A percentile compares a stretch with the other conserved stretches of the same genome.
Conservation (phyloP, 2,113 vertebrate species). For the Sisor rabdophorus region DNA sequence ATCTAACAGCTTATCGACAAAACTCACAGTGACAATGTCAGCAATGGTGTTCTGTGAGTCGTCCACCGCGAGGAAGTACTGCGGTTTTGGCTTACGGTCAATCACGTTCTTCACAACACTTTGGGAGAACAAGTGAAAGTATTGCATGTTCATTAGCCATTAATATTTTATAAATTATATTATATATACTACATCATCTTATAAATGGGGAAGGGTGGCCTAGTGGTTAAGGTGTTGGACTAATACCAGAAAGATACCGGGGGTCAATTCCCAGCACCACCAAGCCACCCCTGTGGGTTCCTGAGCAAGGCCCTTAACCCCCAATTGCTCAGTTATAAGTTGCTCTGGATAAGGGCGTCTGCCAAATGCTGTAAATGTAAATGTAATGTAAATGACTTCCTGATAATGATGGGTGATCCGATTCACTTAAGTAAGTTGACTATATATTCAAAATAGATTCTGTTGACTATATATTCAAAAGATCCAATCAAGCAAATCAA, state of each 20-base stretch:
- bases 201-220: too few species aligned
- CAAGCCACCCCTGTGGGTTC: too few species aligned
- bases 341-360: too few species aligned
- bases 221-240: too few species aligned
- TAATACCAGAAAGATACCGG: too few species aligned
- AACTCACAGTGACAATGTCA: constrained; percentile 79
- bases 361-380: too few species aligned
- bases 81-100: constrained; percentile 68
- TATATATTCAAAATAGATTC: not conserved
- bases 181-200: not conserved
- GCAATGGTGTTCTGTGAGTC: constrained; percentile 72
- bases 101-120: constrained; percentile 85
- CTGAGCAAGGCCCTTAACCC: too few species aligned
- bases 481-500: not conserved
- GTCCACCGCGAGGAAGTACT: constrained; percentile 85
- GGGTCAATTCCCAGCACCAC: too few species aligned
- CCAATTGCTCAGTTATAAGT: too few species aligned
- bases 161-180: not conserved
- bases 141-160: not conserved
- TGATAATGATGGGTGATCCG: too few species aligned
- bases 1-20: not conserved
- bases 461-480: not conserved
- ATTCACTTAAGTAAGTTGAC: not conserved
- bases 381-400: not conserved
- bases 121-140: constrained; percentile 34